phyloP scores from a whole-genome alignment of 2,888 invertebrate genomes.

The Coleophora flavipennella region DNA sequence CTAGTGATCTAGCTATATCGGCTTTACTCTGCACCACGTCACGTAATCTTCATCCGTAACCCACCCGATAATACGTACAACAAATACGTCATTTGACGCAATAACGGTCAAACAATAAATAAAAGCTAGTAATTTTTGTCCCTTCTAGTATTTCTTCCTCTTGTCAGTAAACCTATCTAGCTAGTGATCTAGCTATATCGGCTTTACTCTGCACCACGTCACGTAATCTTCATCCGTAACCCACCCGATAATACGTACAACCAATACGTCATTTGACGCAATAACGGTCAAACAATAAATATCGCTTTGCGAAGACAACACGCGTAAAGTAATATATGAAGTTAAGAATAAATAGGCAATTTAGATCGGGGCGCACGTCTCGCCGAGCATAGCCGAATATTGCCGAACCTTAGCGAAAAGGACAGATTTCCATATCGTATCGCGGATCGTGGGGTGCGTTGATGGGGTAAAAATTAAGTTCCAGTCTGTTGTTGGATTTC shows the following conservation, averaged over 20 bases:
- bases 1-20: no score
- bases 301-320: slow-evolving; percentile 72
- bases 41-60: slow-evolving; percentile 47
- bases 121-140: no score
- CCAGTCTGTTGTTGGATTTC: slow-evolving; percentile 48
- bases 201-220: slow-evolving; percentile 20
- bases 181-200: no score
- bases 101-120: slow-evolving; percentile 72
- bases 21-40: slow-evolving; percentile 22
- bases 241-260: slow-evolving; percentile 51
- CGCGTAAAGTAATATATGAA: slow-evolving; percentile 74
- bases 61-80: slow-evolving; percentile 51
- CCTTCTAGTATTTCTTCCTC: no score
- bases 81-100: slow-evolving; percentile 70
- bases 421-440: slow-evolving; percentile 64
- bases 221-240: slow-evolving; percentile 47
- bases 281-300: slow-evolving; percentile 72
- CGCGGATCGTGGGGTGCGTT: slow-evolving; percentile 66
- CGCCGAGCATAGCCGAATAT: slow-evolving; percentile 69
- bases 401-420: slow-evolving; percentile 46
- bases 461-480: slow-evolving; percentile 73
- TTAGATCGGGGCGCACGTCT: slow-evolving; percentile 67
- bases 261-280: slow-evolving; percentile 70
- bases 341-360: slow-evolving; percentile 74
- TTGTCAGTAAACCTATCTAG: no score